A percentile compares a stretch with the other conserved stretches of the same genome.
Conservation (phyloP, 2,797 vertebrate genomes). For the Buphagus erythrorhynchus region DNA sequence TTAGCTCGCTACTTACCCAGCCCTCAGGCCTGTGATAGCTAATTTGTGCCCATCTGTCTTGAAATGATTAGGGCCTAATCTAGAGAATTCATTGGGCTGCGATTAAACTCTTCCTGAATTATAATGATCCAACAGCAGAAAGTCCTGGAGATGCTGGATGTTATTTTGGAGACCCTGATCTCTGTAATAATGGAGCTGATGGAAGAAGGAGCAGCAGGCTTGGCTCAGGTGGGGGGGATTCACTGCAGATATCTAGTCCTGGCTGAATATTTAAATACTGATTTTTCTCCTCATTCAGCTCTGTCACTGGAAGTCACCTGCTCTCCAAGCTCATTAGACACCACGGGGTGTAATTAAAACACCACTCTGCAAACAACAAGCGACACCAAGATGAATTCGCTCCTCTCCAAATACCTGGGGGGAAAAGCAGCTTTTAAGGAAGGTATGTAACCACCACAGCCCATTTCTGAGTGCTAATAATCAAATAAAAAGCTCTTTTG, state of each 20-base stretch:
- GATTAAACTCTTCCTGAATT: not conserved
- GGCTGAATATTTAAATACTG: not conserved
- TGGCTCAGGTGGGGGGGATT: not conserved
- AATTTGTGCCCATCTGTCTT: slow-evolving; percentile 27
- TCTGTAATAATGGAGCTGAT: rapidly evolving
- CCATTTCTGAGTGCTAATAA: not conserved
- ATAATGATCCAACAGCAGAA: not conserved
- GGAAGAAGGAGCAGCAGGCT: not conserved
- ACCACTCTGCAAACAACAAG: not conserved
- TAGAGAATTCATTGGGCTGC: not conserved
- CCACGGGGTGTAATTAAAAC: not conserved
- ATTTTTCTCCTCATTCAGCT: not conserved
- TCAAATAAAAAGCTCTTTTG: slow-evolving; percentile 1
- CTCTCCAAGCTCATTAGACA: not conserved
- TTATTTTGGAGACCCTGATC: not conserved
- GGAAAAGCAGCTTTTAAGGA: not conserved
- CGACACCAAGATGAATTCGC: not conserved
- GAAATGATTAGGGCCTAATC: not conserved
- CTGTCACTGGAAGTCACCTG: not conserved
- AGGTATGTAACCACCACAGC: not conserved
- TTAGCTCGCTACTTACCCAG: not conserved
- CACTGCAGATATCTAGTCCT: no score
- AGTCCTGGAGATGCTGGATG: not conserved
- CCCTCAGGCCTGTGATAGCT: not conserved
- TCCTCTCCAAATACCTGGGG: not conserved